Evolutionary conservation across 2,797 vertebrate species (phyloP), one percentile per base, ranked within the genome.

Genomic region (Enteromius viviparus): DNA sequence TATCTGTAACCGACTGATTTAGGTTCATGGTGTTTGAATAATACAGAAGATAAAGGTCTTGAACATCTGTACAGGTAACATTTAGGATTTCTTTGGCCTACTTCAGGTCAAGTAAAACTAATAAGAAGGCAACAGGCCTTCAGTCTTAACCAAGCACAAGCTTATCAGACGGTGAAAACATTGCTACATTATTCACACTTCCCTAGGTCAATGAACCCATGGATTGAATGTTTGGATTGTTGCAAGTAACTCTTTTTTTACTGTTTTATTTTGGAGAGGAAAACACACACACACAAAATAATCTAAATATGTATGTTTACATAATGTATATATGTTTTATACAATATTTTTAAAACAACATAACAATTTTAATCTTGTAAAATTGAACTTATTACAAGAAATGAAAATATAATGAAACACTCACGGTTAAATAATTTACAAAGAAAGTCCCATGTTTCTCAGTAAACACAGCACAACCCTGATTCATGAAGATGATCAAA

Each of bases 81-180:
- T 29, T 19, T 9, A 74, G n/a, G 58, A 65, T 40, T 40, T 6
- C 1, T 70, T 32, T 72, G 26, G 4, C 1, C 4, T 45, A 7
- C 42, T 62, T 68, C 47, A 68, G 21, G 14, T 23, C 5, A 69
- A 45, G 26, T 29, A 64, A 7, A 10, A 19, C 49, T 2, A 21
- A 29, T 10, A 32, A 51, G 8, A 62, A 21, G 15, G 17, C 60
- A 68, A 37, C 21, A 14, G n/a, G 11, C 8, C 11, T 71, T 77
- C 17, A 74, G 53, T 8, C 55, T 34, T 55, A 72, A 66, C 37
- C 62, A 70, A 26, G n/a, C 42, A 78, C 7, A 40, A 53, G 62
- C 69, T 76, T 83, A 76, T 69, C 47, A 72, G 26, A 75, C 37
- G 19, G 66, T 62, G 65, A 78, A 85, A 47, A 69, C 78, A 70